Evolutionary conservation across 2,797 vertebrate species (phyloP).

Genomic region (Lagodon rhomboides): DNA sequence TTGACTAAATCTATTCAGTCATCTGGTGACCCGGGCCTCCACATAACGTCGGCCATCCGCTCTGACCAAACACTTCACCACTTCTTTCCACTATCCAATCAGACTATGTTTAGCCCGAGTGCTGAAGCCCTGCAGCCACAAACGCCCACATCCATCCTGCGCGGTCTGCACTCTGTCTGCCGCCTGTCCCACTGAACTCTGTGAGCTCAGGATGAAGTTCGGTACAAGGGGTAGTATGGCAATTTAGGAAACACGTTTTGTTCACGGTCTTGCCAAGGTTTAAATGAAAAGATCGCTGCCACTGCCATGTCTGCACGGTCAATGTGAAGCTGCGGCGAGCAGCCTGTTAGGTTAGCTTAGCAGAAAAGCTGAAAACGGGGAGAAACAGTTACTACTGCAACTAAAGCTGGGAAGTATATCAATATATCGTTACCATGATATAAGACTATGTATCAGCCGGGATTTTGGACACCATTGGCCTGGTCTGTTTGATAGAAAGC

Average conservation of each 20-base stretch:
- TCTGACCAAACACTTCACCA: conserved; percentile 64
- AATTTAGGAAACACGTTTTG: background rate
- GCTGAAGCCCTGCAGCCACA: conserved; percentile 66
- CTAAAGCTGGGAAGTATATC: too few relatives aligned
- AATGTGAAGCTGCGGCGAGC: background rate
- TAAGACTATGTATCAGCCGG: too few relatives aligned
- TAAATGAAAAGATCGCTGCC: background rate
- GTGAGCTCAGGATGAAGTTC: conserved; percentile 28
- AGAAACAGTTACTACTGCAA: background rate
- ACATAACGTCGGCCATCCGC: conserved; percentile 46
- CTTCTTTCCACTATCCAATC: conserved; percentile 78
- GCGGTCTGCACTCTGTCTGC: conserved; percentile 72
- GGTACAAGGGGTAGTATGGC: background rate
- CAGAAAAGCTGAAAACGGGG: background rate
- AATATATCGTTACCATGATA: too few relatives aligned
- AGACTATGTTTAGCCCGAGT: conserved; percentile 74
- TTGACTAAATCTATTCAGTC: conserved; percentile 47
- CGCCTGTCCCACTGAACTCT: conserved; percentile 61
- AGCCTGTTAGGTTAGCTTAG: conserved; percentile 6
- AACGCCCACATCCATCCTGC: conserved; percentile 75
- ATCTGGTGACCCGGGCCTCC: conserved; percentile 52
- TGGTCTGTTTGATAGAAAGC: too few relatives aligned
- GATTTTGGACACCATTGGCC: too few relatives aligned
- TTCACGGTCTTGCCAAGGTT: background rate
- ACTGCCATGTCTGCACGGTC: background rate